Evolutionary conservation across 2,113 vertebrate species (phyloP).

Genomic region (Calypte anna): DNA sequence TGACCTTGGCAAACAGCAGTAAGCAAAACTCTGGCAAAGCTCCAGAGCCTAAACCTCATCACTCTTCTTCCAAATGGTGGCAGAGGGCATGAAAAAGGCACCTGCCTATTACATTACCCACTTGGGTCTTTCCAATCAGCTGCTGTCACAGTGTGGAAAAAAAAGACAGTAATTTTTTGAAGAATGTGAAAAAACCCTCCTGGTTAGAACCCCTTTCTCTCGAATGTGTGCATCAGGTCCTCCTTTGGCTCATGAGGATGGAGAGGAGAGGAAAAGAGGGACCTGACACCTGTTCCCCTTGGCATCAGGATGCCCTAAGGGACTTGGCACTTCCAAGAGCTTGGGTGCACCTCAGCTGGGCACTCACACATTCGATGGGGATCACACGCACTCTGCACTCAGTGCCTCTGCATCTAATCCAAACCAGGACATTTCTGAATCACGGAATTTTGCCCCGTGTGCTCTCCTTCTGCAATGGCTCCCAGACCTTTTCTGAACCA

Average conservation of each 20-base stretch:
- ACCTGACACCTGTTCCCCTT: background rate
- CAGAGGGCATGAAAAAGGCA: background rate
- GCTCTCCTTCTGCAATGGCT: background rate
- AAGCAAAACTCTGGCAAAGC: background rate
- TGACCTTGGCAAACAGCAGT: background rate
- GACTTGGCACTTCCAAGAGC: background rate
- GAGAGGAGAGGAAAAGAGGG: background rate
- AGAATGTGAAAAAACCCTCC: background rate
- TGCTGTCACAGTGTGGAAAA: background rate
- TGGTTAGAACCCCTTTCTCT: background rate
- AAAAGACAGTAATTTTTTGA: background rate
- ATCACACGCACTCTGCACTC: background rate
- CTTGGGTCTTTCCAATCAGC: background rate
- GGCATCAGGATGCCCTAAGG: background rate
- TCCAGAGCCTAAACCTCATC: background rate
- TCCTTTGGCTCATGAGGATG: background rate
- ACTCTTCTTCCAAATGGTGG: background rate
- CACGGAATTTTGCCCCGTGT: background rate
- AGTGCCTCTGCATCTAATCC: rapidly evolving
- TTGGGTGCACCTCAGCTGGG: background rate
- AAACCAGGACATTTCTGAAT: background rate
- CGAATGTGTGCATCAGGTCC: background rate
- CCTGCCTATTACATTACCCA: background rate
- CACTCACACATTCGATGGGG: rapidly evolving
- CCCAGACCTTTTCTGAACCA: background rate